Evolutionary conservation across 1,140 invertebrate species (phyloP), one percentile per base, ranked within the genome.

Genomic region (Cydia amplana): DNA sequence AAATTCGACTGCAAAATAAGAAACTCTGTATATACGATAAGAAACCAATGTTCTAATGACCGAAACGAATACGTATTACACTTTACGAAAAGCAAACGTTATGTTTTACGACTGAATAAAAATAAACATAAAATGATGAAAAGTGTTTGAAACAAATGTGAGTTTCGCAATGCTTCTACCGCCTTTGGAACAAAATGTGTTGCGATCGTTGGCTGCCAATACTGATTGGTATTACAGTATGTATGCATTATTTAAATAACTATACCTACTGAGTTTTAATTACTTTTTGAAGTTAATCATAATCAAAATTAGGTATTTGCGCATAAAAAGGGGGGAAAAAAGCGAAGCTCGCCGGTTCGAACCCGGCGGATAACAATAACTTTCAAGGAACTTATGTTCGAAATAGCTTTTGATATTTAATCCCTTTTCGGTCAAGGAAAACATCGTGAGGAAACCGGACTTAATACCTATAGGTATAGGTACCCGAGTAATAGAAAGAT

Each of bases 101-200:
- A 60, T 25, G 2, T 70, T 70, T 70, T 70, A 70, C 32, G 65
- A 70, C 7, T 1, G 18, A 40, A 70, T 36, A 70, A 36, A 70
- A 70, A 18, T 67, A 32, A 70, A 40, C n/a, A 40, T 36, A 18
- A 70, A 36, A 70, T 70, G 28, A 70, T 70, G 3, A 46, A 46
- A 67, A 67, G 64, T 67, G 51, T n/a, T 70, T 40, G 9, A 64
- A 25, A 32, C 28, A 9, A 36, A 25, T 32, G 28, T 64, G 4
- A 2, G 25, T 70, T 70, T 70, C 65, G 32, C 36, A 70, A 70
- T 36, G 16, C 9, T 18, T 70, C 65, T 60, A 23, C 4, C 12
- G 16, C 6, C n/a, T n/a, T 70, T 18, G 65, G 65, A 70, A 40
- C 65, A 36, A 70, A 70, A 70, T 70, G 65, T 32, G 36, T 20